Evolutionary conservation across 2,797 vertebrate genomes (phyloP).

Genomic region (Halcyon smyrnensis): DNA sequence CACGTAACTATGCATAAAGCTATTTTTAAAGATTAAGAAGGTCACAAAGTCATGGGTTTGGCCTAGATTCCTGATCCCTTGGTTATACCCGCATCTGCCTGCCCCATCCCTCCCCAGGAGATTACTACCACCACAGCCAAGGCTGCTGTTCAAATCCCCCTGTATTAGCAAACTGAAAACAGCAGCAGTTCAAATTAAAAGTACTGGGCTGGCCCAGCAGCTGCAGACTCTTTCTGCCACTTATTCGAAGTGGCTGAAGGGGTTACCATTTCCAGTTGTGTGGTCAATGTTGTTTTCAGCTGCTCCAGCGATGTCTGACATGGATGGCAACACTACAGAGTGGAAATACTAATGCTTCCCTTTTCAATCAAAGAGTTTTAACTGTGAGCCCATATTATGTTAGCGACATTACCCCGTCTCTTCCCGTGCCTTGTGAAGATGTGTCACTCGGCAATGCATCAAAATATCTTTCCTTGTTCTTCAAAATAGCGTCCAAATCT

Average conservation of each 20-base stretch:
- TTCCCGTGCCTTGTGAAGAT: background rate
- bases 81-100: slow-evolving; percentile 7
- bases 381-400: background rate
- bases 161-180: slow-evolving; percentile 35
- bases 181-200: background rate
- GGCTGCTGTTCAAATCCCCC: slow-evolving; percentile 6
- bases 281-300: background rate
- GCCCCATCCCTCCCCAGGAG: slow-evolving; percentile 3
- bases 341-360: background rate
- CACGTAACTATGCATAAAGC: background rate
- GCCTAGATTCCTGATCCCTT: slow-evolving; percentile 56
- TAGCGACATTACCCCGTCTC: background rate
- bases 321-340: background rate
- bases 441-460: background rate
- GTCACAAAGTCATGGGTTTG: slow-evolving; percentile 36
- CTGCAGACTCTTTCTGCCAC: background rate
- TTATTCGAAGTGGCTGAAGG: background rate
- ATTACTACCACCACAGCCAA: background rate
- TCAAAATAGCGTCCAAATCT: background rate
- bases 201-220: background rate
- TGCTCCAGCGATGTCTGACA: background rate
- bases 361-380: background rate
- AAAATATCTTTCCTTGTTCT: background rate
- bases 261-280: background rate
- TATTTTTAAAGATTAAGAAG: slow-evolving; percentile 56